Conservation (phyloP, 2,797 vertebrate species). For the Nothura maculosa region DNA sequence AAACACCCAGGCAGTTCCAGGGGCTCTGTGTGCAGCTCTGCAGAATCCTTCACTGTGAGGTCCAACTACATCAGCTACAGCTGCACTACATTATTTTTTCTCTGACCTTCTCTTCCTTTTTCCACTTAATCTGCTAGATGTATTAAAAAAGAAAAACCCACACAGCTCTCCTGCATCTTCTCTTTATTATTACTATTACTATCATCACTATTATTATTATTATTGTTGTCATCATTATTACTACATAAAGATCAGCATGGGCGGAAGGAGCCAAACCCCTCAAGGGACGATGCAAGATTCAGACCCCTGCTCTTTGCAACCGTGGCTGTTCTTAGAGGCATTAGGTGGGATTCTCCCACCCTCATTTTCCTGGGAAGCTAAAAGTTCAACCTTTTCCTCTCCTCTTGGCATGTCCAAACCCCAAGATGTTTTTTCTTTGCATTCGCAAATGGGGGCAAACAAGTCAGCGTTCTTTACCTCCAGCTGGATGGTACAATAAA, state of each 20-base stretch:
- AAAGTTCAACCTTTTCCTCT: neutral
- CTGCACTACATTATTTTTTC: neutral
- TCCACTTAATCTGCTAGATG: neutral
- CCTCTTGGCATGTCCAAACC: neutral
- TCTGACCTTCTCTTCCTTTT: rapidly evolving
- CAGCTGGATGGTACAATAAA: neutral
- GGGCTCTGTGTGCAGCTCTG: neutral
- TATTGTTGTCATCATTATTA: neutral
- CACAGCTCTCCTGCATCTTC: neutral
- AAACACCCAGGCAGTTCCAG: neutral
- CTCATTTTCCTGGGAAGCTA: neutral
- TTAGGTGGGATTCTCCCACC: neutral
- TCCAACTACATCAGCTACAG: neutral
- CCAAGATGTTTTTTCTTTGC: rapidly evolving
- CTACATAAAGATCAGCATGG: neutral
- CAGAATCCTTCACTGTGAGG: neutral
- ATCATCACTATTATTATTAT: too few relatives aligned
- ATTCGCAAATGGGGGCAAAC: neutral
- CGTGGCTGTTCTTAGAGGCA: neutral
- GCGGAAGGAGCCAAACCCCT: neutral
- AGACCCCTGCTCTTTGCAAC: neutral
- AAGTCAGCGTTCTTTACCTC: neutral
- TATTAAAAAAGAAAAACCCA: neutral
- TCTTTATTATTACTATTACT: neutral
- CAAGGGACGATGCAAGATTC: neutral